Evolutionary conservation across 1,140 invertebrate species (phyloP), one percentile per base, ranked within the genome.

Genomic region (Bilobella aurantiaca): DNA sequence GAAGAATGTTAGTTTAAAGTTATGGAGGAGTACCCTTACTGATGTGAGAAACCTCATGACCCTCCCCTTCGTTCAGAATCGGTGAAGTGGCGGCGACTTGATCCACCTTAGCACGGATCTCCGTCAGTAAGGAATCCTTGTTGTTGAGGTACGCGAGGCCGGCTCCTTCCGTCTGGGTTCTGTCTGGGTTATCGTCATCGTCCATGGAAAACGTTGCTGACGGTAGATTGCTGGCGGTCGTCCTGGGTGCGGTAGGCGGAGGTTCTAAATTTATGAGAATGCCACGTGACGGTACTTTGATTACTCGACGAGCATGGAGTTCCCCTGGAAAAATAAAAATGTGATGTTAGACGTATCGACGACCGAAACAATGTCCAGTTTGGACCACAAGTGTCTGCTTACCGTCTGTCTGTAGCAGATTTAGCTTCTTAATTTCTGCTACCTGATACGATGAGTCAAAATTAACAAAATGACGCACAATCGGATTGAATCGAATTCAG

Each of bases 201-300:
- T 28, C 31, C 28, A 53, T 23, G n/a, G 32, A 28, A 49, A 58
- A 53, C 14, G 8, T 16, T 8, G 23, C 23, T 23, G 49, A 53
- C 49, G 49, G 14, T 23, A 53, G 5, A 18, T 8, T 42, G 8
- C 34, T 42, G 34, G 34, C 8, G 49, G 21, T 53, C 49, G 14
- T 53, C 25, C 34, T 53, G 49, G 23, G 14, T 53, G 63, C 29
- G 5, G 28, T 30, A 18, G 31, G 21, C 30, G 59, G 64, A 31
- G 62, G 58, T 31, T 69, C 62, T 27, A 72, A 28, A 61, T 72
- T 65, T n/a, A 72, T 62, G 14, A 72, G 59, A 49, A 72, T 69
- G 21, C 71, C 71, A 62, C 63, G 63, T 5, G 71, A 64, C 5
- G 71, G 71, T 27, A 73, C 71, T 63, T 70, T 73, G 23, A 73